Conservation (phyloP, 2,113 vertebrate genomes). For the Conger conger region DNA sequence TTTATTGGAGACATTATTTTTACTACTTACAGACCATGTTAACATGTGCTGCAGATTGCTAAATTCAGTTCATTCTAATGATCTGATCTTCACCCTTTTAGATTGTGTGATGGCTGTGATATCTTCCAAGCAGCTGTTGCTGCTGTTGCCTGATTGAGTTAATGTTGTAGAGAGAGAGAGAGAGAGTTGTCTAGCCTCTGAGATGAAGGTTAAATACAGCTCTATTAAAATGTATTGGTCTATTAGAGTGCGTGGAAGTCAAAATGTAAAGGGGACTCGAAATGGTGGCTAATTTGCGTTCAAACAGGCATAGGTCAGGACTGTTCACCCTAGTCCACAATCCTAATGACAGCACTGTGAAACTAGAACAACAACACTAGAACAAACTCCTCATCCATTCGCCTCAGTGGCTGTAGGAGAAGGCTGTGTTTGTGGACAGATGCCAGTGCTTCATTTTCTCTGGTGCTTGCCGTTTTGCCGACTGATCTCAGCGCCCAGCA, state of each 20-base stretch:
- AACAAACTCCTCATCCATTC: neutral
- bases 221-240: slow-evolving; percentile 24
- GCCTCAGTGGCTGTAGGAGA: neutral
- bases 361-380: neutral
- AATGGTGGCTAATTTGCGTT: neutral
- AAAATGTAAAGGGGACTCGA: neutral
- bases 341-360: neutral
- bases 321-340: neutral
- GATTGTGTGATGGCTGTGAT: neutral
- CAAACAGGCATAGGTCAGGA: neutral
- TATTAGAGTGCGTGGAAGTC: neutral
- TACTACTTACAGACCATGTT: neutral
- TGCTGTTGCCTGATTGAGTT: neutral
- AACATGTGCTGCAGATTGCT: neutral
- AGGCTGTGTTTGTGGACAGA: neutral
- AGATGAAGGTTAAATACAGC: slow-evolving; percentile 26
- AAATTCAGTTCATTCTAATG: neutral
- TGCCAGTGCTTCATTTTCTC: neutral
- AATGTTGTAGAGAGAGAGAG: slow-evolving; percentile 19
- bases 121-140: neutral
- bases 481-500: neutral
- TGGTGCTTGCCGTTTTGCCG: neutral
- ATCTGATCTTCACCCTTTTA: neutral
- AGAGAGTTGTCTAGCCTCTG: slow-evolving; percentile 16
- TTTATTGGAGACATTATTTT: neutral